Percentiles rank a stretch among this genome's conserved stretches.
Conservation (phyloP, 2,113 vertebrate genomes). For the Promerops cafer region DNA sequence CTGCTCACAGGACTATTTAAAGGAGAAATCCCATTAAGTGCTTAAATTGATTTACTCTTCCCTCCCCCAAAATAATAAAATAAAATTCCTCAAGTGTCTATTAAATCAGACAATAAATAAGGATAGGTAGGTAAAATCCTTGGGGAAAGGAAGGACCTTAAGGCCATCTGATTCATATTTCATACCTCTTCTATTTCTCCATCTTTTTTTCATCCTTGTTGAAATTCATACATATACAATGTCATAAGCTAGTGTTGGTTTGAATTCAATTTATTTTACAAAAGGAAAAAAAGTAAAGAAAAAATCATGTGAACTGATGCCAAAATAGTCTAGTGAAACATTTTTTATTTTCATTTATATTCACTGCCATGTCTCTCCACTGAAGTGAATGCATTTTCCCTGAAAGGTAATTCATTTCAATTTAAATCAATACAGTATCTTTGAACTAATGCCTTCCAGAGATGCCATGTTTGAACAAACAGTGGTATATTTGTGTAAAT, state of each 20-base stretch:
- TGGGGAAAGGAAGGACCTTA: slow-evolving; percentile 41
- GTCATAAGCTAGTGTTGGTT: slow-evolving; percentile 7
- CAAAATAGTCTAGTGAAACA: slow-evolving; percentile 27
- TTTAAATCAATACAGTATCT: slow-evolving; percentile 56
- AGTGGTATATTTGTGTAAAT: background rate
- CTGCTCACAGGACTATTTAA: slow-evolving; percentile 34
- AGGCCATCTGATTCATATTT: slow-evolving; percentile 67
- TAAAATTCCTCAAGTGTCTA: slow-evolving; percentile 44
- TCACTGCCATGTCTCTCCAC: slow-evolving; percentile 5
- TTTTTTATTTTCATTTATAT: slow-evolving; percentile 46
- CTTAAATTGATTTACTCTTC: slow-evolving; percentile 57
- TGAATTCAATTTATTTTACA: slow-evolving; percentile 47
- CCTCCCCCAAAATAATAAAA: slow-evolving; percentile 47
- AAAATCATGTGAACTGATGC: background rate
- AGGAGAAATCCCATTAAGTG: slow-evolving; percentile 39
- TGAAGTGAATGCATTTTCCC: slow-evolving; percentile 55
- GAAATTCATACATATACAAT: slow-evolving; percentile 50
- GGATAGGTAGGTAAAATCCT: slow-evolving; percentile 44
- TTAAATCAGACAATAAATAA: slow-evolving; percentile 65
- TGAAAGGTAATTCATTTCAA: slow-evolving; percentile 59
- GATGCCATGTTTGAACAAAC: background rate
- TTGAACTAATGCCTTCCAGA: slow-evolving; percentile 26
- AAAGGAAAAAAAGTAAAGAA: background rate
- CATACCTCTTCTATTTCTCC: slow-evolving; percentile 22
- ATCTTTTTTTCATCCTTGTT: slow-evolving; percentile 1